Conservation (phyloP, 2,797 vertebrate species). For the Erpetoichthys calabaricus region DNA sequence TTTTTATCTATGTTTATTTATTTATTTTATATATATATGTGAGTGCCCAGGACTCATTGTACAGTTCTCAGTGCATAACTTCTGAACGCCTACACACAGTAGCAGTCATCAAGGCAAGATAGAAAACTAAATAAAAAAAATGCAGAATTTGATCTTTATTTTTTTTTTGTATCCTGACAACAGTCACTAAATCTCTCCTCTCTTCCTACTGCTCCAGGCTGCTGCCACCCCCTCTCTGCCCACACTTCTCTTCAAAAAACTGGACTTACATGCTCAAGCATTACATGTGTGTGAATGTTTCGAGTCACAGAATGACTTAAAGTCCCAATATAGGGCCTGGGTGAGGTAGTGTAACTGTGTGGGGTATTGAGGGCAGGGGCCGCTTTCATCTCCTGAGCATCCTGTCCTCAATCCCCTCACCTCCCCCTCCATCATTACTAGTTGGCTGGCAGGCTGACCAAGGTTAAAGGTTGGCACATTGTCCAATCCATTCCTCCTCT, state of each 20-base stretch:
- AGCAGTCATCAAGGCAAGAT: not conserved
- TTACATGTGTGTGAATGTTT: no score
- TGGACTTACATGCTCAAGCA: no score
- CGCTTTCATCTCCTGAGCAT: not conserved
- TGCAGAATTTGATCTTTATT: not conserved
- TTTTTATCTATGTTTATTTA: no score
- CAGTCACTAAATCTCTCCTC: not conserved
- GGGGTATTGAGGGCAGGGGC: not conserved
- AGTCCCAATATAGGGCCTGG: no score
- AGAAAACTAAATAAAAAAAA: not conserved
- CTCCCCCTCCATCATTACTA: no score
- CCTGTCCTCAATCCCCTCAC: not conserved
- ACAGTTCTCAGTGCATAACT: constrained; percentile 2
- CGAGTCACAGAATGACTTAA: no score
- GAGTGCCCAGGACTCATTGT: not conserved
- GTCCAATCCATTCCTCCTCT: not conserved
- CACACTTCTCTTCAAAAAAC: not conserved
- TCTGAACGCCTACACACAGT: not conserved
- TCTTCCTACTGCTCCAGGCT: not conserved
- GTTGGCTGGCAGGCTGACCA: not conserved
- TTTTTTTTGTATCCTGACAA: not conserved
- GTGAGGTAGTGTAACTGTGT: not conserved
- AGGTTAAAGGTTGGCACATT: constrained; percentile 1
- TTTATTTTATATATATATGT: no score
- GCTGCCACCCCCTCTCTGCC: not conserved